Conservation (phyloP, 2,113 vertebrate genomes). For the Theristicus caerulescens region DNA sequence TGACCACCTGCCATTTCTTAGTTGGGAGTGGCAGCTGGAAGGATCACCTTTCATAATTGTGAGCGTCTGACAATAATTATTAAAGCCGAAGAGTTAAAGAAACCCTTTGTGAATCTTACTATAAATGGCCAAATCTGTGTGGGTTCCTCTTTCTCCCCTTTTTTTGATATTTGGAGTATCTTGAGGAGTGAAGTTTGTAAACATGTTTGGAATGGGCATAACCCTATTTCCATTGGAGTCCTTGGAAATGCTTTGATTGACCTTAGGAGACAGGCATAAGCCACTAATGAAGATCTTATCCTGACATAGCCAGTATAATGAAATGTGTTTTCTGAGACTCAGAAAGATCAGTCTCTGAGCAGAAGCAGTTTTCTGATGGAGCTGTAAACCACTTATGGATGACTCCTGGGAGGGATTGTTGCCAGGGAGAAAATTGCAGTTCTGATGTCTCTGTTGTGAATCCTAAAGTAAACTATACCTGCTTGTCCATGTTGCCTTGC, state of each 20-base stretch:
- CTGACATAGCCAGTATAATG: not conserved
- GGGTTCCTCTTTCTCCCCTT: not conserved
- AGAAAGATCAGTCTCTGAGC: not conserved
- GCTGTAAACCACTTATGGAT: not conserved
- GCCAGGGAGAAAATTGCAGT: not conserved
- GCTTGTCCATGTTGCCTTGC: not conserved
- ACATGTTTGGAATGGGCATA: not conserved
- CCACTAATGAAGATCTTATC: not conserved
- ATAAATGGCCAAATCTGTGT: not conserved
- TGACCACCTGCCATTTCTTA: not conserved
- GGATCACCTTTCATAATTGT: not conserved
- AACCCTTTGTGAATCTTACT: not conserved
- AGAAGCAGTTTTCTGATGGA: not conserved
- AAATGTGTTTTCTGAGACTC: not conserved
- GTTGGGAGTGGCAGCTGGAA: not conserved
- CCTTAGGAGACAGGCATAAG: not conserved
- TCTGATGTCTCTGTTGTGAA: not conserved
- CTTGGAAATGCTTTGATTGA: not conserved
- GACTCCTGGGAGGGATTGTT: not conserved
- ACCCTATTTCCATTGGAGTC: not conserved
- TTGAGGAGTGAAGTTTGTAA: not conserved
- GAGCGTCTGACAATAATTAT: not conserved
- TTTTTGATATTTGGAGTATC: not conserved
- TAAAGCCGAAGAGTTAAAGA: not conserved
- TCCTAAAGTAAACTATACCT: not conserved